Base-by-base conservation (phyloP, 2,797 vertebrate genomes). In the Buphagus erythrorhynchus region DNA sequence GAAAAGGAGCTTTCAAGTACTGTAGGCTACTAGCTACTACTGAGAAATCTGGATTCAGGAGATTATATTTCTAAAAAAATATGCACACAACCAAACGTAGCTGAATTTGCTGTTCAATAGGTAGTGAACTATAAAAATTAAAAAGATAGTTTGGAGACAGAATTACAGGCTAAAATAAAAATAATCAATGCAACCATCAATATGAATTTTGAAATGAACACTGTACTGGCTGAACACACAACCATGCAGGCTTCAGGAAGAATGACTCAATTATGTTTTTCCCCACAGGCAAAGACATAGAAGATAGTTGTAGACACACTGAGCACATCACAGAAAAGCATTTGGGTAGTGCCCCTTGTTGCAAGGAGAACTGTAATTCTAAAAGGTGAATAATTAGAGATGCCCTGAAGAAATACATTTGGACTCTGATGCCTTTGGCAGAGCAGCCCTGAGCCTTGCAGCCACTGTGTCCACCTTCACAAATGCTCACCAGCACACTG, bases 151-250 rank as follows among this genome's bases (percentile, higher is more conserved):
- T 59, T 71, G 36, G 40, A 73, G 75, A 88, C 55, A 90, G 73
- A 92, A 85, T 62, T 90, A 81, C 65, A 93, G 54, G 90, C 73
- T 62, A 74, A 90, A 93, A 97, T 92, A 97, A 65, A 92, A 96
- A 95, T 94, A 96, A 97, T 97, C 97, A 97, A 95, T 97, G 92
- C 77, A 96, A 93, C 95, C 83, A 96, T 96, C 94, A 95, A 97
- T 89, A 92, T 80, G 84, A 87, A 90, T 57, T 83, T 83, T 7
- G 55, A 96, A 94, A 97, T 94, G 93, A 97, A 95, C 93, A 81
- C 28, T 79, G 90, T 17, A 80, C 88, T 94, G 97, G 96, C 93
- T 95, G 91, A 88, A 87, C 88, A 91, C 77, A 51, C 46, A 84
- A 72, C 54, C 89, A 87, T 18, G 1, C 57, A 76, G 80, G 86